A percentile compares a stretch with the other conserved stretches of the same genome.
Conservation (phyloP, 2,888 invertebrate genomes). For the Allophyes oxyacanthae region DNA sequence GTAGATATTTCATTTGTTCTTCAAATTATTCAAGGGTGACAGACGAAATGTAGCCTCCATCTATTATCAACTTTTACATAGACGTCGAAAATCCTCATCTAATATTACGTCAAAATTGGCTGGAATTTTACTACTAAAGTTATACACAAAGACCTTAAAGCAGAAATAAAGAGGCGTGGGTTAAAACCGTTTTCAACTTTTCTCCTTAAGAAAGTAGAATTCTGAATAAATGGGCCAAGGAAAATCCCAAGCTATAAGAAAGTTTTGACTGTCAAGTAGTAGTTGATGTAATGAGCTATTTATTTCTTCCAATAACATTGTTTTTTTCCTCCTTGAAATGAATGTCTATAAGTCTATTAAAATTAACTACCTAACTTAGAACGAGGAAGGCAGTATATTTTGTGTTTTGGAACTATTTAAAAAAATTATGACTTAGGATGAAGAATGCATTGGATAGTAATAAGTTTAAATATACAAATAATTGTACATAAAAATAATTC, state of each 20-base stretch:
- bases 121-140: constrained; percentile 40
- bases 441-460: no score
- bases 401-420: no score
- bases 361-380: no score
- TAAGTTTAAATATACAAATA: no score
- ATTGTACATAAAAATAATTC: neutral
- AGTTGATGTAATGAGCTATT: constrained; percentile 28
- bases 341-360: no score
- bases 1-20: no score
- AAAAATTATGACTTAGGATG: no score
- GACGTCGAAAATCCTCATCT: constrained; percentile 28
- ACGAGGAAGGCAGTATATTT: no score
- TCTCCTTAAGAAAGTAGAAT: constrained; percentile 44
- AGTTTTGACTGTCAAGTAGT: constrained; percentile 29
- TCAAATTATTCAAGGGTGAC: no score
- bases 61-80: constrained; percentile 5
- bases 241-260: constrained; percentile 37
- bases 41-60: neutral
- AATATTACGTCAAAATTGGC: constrained; percentile 30
- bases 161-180: constrained; percentile 37
- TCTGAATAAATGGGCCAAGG: constrained; percentile 28
- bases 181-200: constrained; percentile 52
- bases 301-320: constrained; percentile 8
- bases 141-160: constrained; percentile 32
- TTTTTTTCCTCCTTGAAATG: neutral